Evolutionary conservation across 2,888 invertebrate species (phyloP).

Genomic region (Acrobasis repandana): DNA sequence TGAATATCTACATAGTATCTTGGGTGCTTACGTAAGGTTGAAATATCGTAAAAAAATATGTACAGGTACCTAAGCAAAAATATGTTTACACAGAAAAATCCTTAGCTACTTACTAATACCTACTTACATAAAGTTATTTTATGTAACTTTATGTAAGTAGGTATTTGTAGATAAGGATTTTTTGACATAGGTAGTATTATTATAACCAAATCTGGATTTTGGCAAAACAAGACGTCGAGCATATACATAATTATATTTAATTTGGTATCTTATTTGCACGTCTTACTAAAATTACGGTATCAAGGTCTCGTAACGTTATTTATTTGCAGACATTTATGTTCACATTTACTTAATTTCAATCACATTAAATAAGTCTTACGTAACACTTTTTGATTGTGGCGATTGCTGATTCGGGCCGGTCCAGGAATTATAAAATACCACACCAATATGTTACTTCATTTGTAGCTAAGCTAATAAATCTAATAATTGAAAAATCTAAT

Average conservation of each 20-base stretch:
- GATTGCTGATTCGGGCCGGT: not conserved
- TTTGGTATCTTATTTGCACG: not conserved
- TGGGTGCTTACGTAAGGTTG: too few species aligned
- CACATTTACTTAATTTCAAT: not conserved
- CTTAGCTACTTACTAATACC: too few species aligned
- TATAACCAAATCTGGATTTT: not conserved
- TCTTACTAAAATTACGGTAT: not conserved
- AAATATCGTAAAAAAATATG: too few species aligned
- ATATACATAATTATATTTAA: too few species aligned
- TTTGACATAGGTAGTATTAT: not conserved
- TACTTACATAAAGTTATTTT: too few species aligned
- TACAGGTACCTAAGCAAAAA: too few species aligned
- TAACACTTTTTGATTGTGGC: slow-evolving; percentile 6
- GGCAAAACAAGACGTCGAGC: not conserved
- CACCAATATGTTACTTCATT: not conserved
- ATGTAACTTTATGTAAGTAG: too few species aligned
- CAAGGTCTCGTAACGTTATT: not conserved
- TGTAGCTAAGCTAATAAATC: too few species aligned
- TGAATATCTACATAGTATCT: too few species aligned
- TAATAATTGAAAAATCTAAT: too few species aligned
- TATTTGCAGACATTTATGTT: slow-evolving; percentile 5
- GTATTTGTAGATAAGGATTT: too few species aligned
- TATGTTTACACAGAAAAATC: too few species aligned
- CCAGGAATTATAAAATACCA: not conserved
- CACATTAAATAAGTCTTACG: not conserved